Percentiles rank a stretch among this genome's conserved stretches.
phyloP scores from a whole-genome alignment of 2,888 invertebrate species.

The Meiosimyza decipiens region DNA sequence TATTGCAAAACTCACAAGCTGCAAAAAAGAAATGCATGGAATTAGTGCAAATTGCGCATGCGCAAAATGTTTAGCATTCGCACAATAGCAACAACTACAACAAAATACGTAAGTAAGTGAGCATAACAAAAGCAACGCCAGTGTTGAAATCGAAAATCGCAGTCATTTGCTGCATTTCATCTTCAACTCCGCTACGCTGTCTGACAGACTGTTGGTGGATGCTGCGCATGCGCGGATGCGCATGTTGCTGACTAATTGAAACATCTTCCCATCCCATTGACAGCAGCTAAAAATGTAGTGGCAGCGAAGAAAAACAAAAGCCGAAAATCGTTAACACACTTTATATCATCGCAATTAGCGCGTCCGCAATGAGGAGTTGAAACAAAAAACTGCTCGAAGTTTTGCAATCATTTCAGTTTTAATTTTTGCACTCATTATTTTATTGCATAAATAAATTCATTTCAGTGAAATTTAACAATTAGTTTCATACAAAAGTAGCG shows the following conservation, averaged over 20 bases:
- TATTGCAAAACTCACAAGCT: too few relatives aligned
- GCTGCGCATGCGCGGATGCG: conserved; percentile 1
- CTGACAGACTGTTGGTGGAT: conserved; percentile 12
- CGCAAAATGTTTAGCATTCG: conserved; percentile 25
- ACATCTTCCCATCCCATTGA: conserved; percentile 26
- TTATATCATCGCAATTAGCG: too few relatives aligned
- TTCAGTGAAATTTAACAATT: too few relatives aligned
- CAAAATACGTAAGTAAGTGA: not conserved
- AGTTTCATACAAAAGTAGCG: too few relatives aligned
- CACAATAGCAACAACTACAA: conserved; percentile 32
- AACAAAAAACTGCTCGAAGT: too few relatives aligned
- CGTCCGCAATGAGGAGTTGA: too few relatives aligned
- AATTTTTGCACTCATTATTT: too few relatives aligned
- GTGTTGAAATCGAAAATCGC: conserved; percentile 36
- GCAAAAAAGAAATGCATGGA: not conserved
- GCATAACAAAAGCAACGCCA: conserved; percentile 38
- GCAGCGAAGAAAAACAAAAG: not conserved
- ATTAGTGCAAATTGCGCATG: conserved; percentile 20
- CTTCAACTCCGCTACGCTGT: conserved; percentile 37
- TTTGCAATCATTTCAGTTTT: too few relatives aligned
- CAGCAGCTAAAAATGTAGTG: conserved; percentile 14
- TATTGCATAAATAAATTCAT: too few relatives aligned
- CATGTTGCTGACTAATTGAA: conserved; percentile 23
- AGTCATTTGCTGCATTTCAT: conserved; percentile 28
- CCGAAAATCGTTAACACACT: not conserved